Conservation (phyloP, 1,140 invertebrate species). For the Eubasilissa regina region DNA sequence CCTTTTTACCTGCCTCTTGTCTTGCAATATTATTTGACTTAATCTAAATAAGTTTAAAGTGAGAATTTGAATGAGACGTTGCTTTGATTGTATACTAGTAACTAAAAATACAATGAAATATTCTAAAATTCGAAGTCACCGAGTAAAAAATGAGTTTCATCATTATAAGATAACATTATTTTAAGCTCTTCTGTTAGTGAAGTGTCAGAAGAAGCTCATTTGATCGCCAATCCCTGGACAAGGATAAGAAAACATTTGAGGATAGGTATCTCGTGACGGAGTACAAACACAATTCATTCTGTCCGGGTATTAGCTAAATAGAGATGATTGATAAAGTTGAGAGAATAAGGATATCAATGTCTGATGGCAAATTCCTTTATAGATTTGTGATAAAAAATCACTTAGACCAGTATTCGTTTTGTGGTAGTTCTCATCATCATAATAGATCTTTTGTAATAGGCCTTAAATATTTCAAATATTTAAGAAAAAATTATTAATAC, state of each 20-base stretch:
- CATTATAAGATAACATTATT: not conserved
- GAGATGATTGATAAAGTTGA: constrained; percentile 32
- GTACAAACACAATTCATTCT: constrained; percentile 28
- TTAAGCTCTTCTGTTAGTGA: not conserved
- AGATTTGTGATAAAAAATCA: constrained; percentile 18
- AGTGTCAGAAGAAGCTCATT: not conserved
- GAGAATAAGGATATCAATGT: constrained; percentile 45
- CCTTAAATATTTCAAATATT: too few species aligned
- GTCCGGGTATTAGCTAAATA: constrained; percentile 26
- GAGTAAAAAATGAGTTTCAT: not conserved
- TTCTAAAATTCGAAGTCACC: not conserved
- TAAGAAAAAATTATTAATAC: too few species aligned
- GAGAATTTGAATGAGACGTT: constrained; percentile 3
- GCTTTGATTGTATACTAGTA: not conserved
- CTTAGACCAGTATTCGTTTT: constrained; percentile 24
- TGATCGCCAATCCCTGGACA: constrained; percentile 6
- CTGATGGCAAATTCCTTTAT: constrained; percentile 19
- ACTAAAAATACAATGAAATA: not conserved
- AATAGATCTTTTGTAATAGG: too few species aligned
- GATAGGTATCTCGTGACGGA: constrained; percentile 11
- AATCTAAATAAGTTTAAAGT: not conserved
- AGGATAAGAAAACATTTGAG: constrained; percentile 14
- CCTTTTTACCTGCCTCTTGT: not conserved
- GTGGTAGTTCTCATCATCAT: not conserved
- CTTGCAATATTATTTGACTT: not conserved